phyloP scores from a whole-genome alignment of 23 tunicate genomes.

The Ciona savignyi region DNA sequence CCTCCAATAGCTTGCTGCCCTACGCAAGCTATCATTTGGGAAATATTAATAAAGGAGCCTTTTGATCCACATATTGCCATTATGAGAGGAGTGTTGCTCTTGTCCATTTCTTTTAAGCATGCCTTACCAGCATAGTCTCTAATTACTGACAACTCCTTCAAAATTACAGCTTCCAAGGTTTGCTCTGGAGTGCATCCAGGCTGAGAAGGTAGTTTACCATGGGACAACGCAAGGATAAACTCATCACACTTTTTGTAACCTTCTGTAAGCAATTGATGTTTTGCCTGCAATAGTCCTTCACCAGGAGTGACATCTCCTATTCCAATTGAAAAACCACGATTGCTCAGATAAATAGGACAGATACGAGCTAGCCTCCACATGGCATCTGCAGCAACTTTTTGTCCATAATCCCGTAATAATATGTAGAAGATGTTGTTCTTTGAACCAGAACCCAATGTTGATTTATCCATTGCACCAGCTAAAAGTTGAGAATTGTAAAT shows the following conservation, averaged over 20 bases:
- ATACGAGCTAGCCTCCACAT: conserved; percentile 96
- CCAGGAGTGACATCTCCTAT: conserved; percentile 97
- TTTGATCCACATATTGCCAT: conserved; percentile 99
- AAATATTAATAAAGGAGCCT: conserved; percentile 90
- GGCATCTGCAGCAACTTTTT: conserved; percentile 91
- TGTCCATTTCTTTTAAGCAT: conserved; percentile 60
- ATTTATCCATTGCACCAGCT: conserved; percentile 95
- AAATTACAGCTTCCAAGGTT: conserved; percentile 79
- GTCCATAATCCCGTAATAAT: conserved; percentile 78
- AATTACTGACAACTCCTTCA: conserved; percentile 82
- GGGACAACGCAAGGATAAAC: conserved; percentile 42
- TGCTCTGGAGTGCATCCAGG: conserved; percentile 97
- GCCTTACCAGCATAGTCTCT: conserved; percentile 93
- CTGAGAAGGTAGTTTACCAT: conserved; percentile 74
- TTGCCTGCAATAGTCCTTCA: conserved; percentile 61
- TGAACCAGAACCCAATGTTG: conserved; percentile 86
- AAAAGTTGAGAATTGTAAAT: conserved; percentile 83
- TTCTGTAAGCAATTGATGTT: conserved; percentile 47
- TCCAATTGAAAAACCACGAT: conserved; percentile 97
- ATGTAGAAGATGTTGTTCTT: conserved; percentile 93
- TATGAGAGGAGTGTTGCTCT: conserved; percentile 70
- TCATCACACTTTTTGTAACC: conserved; percentile 90
- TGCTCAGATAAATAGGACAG: conserved; percentile 75
- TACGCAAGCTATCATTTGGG: conserved; percentile 98
- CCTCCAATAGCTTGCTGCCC: conserved; percentile 98